Percentiles rank a stretch among this genome's conserved stretches.
Conservation (phyloP, 2,113 vertebrate species). For the Cepphus grylle region DNA sequence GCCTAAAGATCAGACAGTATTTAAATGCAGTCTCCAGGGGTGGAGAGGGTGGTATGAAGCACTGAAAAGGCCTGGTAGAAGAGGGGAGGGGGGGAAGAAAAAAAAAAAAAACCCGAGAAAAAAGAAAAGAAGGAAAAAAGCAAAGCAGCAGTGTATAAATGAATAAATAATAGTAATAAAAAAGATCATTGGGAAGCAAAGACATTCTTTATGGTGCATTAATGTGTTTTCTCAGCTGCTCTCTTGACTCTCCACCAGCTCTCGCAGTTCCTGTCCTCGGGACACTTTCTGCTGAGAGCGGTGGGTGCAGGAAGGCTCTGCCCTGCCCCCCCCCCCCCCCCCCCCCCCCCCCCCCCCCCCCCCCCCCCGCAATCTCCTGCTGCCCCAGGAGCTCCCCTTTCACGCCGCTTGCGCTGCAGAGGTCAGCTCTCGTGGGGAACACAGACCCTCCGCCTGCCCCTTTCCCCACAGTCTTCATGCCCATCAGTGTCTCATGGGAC, state of each 20-base stretch:
- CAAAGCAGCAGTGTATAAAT: background rate
- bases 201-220: constrained; percentile 60
- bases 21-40: constrained; percentile 30
- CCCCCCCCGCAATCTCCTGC: fast-evolving
- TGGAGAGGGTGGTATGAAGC: constrained; percentile 13
- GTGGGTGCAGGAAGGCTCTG: background rate
- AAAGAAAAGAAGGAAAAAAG: background rate
- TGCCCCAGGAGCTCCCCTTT: background rate
- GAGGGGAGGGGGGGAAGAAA: too few relatives aligned
- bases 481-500: background rate
- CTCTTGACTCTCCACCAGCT: constrained; percentile 6
- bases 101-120: background rate
- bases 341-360: fast-evolving
- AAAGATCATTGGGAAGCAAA: constrained; percentile 61
- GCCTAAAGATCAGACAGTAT: background rate
- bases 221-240: constrained; percentile 70
- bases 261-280: constrained; percentile 26
- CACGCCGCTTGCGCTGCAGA: fast-evolving
- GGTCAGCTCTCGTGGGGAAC: background rate
- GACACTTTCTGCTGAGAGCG: background rate
- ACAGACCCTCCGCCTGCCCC: too few relatives aligned
- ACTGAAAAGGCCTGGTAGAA: background rate
- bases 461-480: background rate
- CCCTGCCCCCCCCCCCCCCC: fast-evolving
- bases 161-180: constrained; percentile 65